Conservation (phyloP, 2,888 invertebrate genomes). For the Pseudococcus longispinus region DNA sequence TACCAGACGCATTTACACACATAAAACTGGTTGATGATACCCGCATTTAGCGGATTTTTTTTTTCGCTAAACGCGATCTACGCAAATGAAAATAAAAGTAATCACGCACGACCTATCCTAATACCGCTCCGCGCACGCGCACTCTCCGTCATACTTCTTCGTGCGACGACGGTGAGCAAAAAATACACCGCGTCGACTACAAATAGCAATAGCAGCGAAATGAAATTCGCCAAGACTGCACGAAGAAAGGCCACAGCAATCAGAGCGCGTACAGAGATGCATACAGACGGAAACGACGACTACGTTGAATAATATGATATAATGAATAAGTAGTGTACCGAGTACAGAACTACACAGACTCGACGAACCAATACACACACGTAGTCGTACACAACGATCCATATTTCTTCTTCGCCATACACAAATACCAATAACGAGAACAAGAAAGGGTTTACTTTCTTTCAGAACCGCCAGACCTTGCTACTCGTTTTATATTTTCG, state of each 20-base stretch:
- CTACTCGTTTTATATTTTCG: constrained; percentile 49
- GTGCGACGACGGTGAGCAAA: neutral
- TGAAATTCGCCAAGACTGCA: neutral
- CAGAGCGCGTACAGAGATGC: constrained; percentile 47
- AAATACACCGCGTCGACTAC: neutral
- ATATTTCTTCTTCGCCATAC: constrained; percentile 24
- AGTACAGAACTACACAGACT: neutral
- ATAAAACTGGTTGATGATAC: constrained; percentile 43
- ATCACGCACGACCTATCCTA: constrained; percentile 35
- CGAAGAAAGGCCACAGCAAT: constrained; percentile 45
- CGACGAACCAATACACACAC: constrained; percentile 5
- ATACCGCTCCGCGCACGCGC: neutral
- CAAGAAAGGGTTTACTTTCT: constrained; percentile 53
- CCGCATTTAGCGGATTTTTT: constrained; percentile 32
- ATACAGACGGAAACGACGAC: constrained; percentile 38
- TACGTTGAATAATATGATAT: constrained; percentile 50
- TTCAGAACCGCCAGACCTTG: constrained; percentile 49
- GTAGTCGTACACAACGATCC: constrained; percentile 30
- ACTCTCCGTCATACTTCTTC: neutral
- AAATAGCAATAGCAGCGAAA: neutral
- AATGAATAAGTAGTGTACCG: neutral
- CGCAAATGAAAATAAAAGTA: constrained; percentile 37
- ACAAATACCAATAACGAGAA: neutral
- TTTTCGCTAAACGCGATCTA: neutral
- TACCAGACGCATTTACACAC: constrained; percentile 12